Evolutionary conservation across 92 coral and sea anemone species (phyloP).

Genomic region (Epizoanthus ramosus): DNA sequence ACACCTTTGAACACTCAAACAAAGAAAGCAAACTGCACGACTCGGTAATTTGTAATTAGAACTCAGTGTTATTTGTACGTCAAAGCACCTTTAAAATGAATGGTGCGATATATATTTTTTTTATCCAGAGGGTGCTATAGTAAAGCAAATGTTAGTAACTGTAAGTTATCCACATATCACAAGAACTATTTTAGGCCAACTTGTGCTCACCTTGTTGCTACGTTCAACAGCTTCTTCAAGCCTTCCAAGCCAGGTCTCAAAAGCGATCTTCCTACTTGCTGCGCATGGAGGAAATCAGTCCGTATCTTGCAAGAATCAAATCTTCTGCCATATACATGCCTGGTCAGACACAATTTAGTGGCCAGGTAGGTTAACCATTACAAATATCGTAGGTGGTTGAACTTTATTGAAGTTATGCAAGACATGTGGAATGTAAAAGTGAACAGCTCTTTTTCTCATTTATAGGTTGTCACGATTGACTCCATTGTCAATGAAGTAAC

Average conservation of each 20-base stretch:
- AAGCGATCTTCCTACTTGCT: conserved; percentile 90
- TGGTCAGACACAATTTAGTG: conserved; percentile 92
- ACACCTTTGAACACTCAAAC: too few relatives aligned
- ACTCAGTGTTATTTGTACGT: too few relatives aligned
- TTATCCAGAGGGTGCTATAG: too few relatives aligned
- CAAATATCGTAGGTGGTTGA: too few relatives aligned
- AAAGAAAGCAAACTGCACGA: too few relatives aligned
- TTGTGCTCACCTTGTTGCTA: not conserved
- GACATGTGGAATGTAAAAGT: not conserved
- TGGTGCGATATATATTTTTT: too few relatives aligned
- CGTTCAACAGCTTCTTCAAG: conserved; percentile 79
- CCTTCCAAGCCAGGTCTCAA: conserved; percentile 89
- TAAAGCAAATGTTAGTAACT: too few relatives aligned
- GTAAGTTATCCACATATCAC: not conserved
- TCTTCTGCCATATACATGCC: conserved; percentile 96
- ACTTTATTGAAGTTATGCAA: not conserved
- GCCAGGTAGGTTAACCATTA: conserved; percentile 61
- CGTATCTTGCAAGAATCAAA: conserved; percentile 80
- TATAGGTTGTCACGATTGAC: conserved; percentile 87
- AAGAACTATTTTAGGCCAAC: not conserved
- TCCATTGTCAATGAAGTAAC: conserved; percentile 85
- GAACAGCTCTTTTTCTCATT: not conserved
- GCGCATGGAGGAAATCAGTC: conserved; percentile 92
- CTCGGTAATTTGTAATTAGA: too few relatives aligned
- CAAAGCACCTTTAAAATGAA: too few relatives aligned